Percentiles rank a stretch among this genome's conserved stretches.
These are phyloP conservation scores for Caenorhabditis doughertyi DNA, from an alignment of 2,888 invertebrate species.

Conservation along the genomic window DNA sequence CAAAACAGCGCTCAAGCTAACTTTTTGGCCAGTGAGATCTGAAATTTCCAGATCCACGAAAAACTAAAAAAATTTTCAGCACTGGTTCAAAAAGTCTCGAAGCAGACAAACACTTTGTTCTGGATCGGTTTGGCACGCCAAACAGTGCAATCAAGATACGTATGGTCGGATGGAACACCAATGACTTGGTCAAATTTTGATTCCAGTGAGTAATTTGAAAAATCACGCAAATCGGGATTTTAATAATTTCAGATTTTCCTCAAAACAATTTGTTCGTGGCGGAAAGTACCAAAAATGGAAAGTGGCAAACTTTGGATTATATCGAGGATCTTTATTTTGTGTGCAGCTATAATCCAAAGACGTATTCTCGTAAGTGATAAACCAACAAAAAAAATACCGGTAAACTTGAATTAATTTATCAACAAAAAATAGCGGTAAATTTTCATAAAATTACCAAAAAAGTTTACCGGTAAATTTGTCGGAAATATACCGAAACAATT, in stretches of 20 bases:
- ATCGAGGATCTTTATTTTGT: not conserved
- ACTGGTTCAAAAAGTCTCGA: not conserved
- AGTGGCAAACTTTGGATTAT: not conserved
- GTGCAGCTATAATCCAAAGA: slow-evolving; percentile 7
- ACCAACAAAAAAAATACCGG: no score
- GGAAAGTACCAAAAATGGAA: slow-evolving; percentile 8
- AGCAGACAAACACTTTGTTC: not conserved
- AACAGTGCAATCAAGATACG: not conserved
- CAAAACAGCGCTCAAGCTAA: not conserved
- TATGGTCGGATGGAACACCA: slow-evolving; percentile 22
- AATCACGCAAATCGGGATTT: not conserved
- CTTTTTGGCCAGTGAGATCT: not conserved
- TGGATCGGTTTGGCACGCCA: slow-evolving; percentile 15
- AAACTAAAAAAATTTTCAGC: not conserved
- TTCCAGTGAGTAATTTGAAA: not conserved
- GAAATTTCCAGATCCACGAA: no score
- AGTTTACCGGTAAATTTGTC: no score
- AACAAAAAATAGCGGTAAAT: no score
- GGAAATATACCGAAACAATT: no score
- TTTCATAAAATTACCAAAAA: no score
- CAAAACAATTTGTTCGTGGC: not conserved
- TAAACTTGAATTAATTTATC: no score
- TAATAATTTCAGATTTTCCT: not conserved
- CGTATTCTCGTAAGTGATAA: not conserved
- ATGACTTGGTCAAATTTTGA: slow-evolving; percentile 16